Percentiles rank a stretch among this genome's conserved stretches.
These are phyloP conservation scores for Idris sp. DNA, from an alignment of 1,140 invertebrate species.

Conservation along the genomic window DNA sequence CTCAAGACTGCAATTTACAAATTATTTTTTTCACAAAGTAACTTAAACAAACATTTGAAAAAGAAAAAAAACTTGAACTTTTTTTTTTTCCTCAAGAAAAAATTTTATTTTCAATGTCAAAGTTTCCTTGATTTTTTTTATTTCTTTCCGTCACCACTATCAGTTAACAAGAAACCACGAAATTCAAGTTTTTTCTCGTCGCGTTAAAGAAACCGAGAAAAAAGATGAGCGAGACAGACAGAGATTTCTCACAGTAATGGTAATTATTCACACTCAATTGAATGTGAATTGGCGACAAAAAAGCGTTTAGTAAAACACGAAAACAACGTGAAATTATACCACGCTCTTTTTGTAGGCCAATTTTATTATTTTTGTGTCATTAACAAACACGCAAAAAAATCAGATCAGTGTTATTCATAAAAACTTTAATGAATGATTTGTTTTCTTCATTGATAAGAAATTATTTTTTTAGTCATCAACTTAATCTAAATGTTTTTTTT, in stretches of 20 bases:
- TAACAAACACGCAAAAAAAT: too few species aligned
- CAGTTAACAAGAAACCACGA: constrained; percentile 1
- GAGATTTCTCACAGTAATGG: constrained; percentile 4
- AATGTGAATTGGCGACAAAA: constrained; percentile 5
- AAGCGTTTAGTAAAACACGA: neutral
- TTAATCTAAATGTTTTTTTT: too few species aligned
- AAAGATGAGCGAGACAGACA: neutral
- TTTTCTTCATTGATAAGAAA: too few species aligned
- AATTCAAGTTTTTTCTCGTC: constrained; percentile 10
- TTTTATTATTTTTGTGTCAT: neutral
- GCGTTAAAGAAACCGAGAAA: neutral
- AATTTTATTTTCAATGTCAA: neutral
- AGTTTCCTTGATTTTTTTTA: too few species aligned
- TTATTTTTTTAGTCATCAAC: too few species aligned
- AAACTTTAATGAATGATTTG: too few species aligned
- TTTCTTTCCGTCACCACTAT: neutral
- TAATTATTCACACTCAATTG: constrained; percentile 17
- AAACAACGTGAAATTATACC: constrained; percentile 8
- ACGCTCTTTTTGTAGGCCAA: neutral
- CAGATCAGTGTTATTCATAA: too few species aligned
- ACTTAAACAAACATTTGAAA: too few species aligned
- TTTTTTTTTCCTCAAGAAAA: too few species aligned
- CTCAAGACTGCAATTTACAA: too few species aligned
- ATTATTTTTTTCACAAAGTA: too few species aligned
- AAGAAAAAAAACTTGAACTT: too few species aligned